These are phyloP conservation scores for Ditula angustiorana DNA, from an alignment of 2,888 invertebrate genomes.

Conservation along the genomic window DNA sequence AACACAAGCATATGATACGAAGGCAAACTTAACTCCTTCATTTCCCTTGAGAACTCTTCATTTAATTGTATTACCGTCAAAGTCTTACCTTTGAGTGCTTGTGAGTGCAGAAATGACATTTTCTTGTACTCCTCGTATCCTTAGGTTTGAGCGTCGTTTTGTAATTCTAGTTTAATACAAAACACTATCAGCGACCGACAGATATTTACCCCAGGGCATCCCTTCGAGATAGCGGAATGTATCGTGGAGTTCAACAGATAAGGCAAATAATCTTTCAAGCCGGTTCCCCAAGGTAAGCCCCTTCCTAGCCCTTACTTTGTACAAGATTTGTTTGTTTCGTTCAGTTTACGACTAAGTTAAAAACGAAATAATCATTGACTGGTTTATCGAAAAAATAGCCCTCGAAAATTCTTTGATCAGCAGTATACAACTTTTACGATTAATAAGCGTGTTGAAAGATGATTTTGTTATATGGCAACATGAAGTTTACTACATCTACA, in stretches of 20 bases:
- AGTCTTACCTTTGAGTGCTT: neutral
- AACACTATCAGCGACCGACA: neutral
- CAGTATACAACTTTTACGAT: no score
- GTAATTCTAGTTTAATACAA: neutral
- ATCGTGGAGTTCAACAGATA: conserved; percentile 11
- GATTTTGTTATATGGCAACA: no score
- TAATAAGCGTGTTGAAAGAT: no score
- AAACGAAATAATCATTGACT: neutral
- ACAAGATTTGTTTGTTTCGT: conserved; percentile 7
- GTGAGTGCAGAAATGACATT: neutral
- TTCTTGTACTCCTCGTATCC: no score
- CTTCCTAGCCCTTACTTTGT: neutral
- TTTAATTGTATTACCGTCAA: neutral
- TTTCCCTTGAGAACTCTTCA: neutral
- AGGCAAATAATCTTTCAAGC: conserved; percentile 21
- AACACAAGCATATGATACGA: neutral
- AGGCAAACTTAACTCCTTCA: neutral
- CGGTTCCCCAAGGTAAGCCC: conserved; percentile 12
- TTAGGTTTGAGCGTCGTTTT: neutral
- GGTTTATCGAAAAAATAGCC: no score
- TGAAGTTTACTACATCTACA: no score
- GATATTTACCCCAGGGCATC: neutral
- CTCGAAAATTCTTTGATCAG: no score
- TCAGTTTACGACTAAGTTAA: neutral
- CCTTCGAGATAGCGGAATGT: conserved; percentile 4